Evolutionary conservation across 2,888 invertebrate species (phyloP).

Genomic region (Agonopterix alstromeriana): DNA sequence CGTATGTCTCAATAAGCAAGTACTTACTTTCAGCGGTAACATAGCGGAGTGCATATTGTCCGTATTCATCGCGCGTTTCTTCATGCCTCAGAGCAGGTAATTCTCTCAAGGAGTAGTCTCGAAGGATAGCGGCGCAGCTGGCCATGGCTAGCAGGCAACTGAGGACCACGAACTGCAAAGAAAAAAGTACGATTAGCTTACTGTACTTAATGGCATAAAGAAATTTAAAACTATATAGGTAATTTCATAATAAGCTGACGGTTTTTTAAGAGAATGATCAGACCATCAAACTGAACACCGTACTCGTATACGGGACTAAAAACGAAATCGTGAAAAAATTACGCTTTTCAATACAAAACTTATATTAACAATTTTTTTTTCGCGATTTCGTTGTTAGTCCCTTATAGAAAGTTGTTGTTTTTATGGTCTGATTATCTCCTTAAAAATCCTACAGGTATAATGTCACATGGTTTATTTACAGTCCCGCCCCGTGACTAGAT

Average conservation of each 20-base stretch:
- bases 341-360: too few relatives aligned
- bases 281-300: too few relatives aligned
- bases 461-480: too few relatives aligned
- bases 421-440: too few relatives aligned
- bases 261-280: too few relatives aligned
- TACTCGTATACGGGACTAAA: neutral
- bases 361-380: too few relatives aligned
- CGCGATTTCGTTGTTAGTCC: constrained; percentile 18
- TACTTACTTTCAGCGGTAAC: constrained; percentile 41
- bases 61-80: constrained; percentile 36
- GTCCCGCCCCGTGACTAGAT: too few relatives aligned
- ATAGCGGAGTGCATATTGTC: constrained; percentile 39
- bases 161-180: constrained; percentile 24
- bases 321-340: constrained; percentile 1
- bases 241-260: neutral
- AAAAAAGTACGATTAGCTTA: neutral
- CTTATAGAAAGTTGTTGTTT: too few relatives aligned
- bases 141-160: constrained; percentile 23
- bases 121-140: constrained; percentile 16
- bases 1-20: neutral
- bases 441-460: too few relatives aligned
- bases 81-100: constrained; percentile 36
- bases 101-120: constrained; percentile 7
- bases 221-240: neutral
- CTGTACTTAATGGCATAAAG: too few relatives aligned